Base-by-base conservation (phyloP, 1,140 invertebrate genomes). In the Trachymyrmex septentrionalis region DNA sequence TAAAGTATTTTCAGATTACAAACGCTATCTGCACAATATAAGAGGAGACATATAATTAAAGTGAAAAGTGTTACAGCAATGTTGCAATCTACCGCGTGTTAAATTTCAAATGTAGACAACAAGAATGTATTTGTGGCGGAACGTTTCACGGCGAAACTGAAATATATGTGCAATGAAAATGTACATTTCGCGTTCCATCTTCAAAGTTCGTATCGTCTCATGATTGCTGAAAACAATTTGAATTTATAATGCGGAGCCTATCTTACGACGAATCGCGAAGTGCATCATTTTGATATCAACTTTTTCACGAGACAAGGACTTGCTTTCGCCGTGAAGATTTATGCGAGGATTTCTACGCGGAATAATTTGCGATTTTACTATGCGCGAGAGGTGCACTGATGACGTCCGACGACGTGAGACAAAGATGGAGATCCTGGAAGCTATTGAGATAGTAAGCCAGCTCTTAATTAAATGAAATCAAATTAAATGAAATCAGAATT, bases 181-280 rank as follows among this genome's bases (percentile, higher is more conserved):
- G 1, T 72, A 59, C 19, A 30, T 82, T 48, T 80, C 38, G 66
- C 34, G 21, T 38, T n/a, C 9, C 24, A 38, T 61, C 67, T 61
- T 84, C 69, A 73, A 61, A 73, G 67, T 73, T 73, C 38, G 38
- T 73, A 73, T 73, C 61, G 24, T 48, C n/a, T 3, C 30, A 48
- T 66, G 48, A 66, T 76, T 76, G 82, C 59, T 64, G 82, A 80
- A 80, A 80, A 76, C 75, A 85, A 78, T 78, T 78, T 64, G 59
- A 85, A 85, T 76, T 78, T 85, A 55, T 57, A 78, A 85, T 77
- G 63, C 48, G 24, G 27, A 53, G 7, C 34, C 63, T 27, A 76
- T 53, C 82, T 78, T 38, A 44, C 61, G 19, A 75, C 24, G 59
- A 48, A 27, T 53, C 16, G 63, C 34, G 9, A 38, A 80, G 19